Conservation (phyloP, 2,888 invertebrate genomes). For the Sphaeridia pumilis region DNA sequence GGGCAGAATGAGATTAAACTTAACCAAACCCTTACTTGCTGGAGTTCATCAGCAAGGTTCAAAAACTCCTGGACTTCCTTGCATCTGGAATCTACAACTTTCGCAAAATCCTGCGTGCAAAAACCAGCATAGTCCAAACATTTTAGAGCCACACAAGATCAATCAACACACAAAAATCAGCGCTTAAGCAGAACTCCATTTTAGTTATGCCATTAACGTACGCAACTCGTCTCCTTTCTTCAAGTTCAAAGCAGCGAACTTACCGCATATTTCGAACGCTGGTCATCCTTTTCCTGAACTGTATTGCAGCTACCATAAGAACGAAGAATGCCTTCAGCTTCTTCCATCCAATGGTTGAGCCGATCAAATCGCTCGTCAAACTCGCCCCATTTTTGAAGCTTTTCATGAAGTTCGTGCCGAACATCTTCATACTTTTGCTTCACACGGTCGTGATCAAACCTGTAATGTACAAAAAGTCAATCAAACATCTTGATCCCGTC, state of each 20-base stretch:
- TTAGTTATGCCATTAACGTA: neutral
- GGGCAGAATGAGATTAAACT: neutral
- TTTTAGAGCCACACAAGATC: conserved; percentile 15
- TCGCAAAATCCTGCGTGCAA: conserved; percentile 57
- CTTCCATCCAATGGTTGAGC: conserved; percentile 68
- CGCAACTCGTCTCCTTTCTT: neutral
- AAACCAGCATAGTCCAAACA: conserved; percentile 18
- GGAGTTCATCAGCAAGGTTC: conserved; percentile 63
- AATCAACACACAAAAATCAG: too few relatives aligned
- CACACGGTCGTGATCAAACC: conserved; percentile 74
- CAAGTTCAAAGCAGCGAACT: conserved; percentile 17
- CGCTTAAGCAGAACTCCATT: too few relatives aligned
- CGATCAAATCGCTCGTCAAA: conserved; percentile 76
- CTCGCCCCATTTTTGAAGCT: conserved; percentile 79
- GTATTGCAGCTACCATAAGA: conserved; percentile 72
- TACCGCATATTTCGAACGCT: conserved; percentile 81
- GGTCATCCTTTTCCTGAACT: conserved; percentile 79
- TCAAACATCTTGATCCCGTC: too few relatives aligned
- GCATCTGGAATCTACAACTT: conserved; percentile 58
- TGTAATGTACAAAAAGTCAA: conserved; percentile 26
- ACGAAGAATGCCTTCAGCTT: conserved; percentile 73
- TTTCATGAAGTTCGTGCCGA: conserved; percentile 64
- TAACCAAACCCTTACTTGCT: conserved; percentile 58
- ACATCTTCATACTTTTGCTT: conserved; percentile 63
- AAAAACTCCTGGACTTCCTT: conserved; percentile 61